phyloP scores from a whole-genome alignment of 2,797 vertebrate species.

The Buceros bicornis region DNA sequence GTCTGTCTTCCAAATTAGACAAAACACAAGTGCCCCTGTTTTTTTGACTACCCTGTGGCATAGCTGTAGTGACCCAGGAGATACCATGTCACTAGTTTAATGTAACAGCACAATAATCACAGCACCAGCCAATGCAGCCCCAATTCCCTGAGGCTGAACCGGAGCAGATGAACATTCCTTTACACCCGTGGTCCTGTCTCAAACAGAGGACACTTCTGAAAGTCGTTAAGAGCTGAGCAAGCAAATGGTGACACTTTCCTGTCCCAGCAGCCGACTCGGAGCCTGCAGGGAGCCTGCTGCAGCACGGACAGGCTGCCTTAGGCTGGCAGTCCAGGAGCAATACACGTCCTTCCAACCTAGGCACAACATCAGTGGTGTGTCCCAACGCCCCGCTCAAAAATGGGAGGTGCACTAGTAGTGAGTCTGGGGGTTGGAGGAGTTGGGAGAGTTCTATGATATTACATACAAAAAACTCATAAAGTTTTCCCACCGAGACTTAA shows the following conservation, averaged over 20 bases:
- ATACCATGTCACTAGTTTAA: neutral
- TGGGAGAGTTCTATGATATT: neutral
- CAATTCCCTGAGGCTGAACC: neutral
- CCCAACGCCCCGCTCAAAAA: neutral
- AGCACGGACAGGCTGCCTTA: neutral
- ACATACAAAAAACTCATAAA: neutral
- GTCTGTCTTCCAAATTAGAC: neutral
- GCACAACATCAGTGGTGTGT: fast-evolving
- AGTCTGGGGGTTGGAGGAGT: fast-evolving
- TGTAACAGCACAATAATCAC: neutral
- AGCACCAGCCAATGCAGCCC: neutral
- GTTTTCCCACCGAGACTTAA: neutral
- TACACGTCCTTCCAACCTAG: too few species aligned
- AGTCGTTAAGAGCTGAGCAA: neutral
- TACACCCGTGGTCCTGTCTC: neutral
- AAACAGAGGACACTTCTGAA: neutral
- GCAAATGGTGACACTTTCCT: neutral
- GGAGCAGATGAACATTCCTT: neutral
- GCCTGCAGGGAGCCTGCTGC: neutral
- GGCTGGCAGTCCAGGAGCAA: neutral
- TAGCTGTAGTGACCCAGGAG: neutral
- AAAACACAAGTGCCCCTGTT: neutral
- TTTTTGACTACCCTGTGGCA: neutral
- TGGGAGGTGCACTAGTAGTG: fast-evolving
- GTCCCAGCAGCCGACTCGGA: neutral